phyloP scores from a whole-genome alignment of 2,888 invertebrate species.

The Stenoptilia bipunctidactyla region DNA sequence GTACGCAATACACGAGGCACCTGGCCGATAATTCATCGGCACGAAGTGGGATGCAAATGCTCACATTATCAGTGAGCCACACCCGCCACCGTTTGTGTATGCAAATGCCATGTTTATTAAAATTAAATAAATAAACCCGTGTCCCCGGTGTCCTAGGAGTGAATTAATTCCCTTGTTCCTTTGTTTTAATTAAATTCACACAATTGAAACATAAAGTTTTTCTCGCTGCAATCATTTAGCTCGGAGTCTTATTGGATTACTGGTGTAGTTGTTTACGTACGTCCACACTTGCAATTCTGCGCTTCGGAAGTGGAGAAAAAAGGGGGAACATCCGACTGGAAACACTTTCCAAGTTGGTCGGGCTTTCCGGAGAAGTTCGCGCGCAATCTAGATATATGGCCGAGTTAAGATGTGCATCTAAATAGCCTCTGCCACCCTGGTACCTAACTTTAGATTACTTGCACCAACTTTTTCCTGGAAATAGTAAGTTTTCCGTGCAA shows the following conservation, averaged over 20 bases:
- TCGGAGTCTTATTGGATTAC: conserved; percentile 36
- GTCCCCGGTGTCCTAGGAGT: conserved; percentile 18
- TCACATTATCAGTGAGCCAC: conserved; percentile 48
- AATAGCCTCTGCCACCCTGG: conserved; percentile 64
- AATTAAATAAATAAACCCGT: conserved; percentile 56
- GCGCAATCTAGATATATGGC: conserved; percentile 67
- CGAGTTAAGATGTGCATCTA: conserved; percentile 70
- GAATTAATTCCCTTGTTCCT: conserved; percentile 16
- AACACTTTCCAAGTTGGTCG: conserved; percentile 38
- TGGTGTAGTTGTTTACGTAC: conserved; percentile 9
- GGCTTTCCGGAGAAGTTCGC: conserved; percentile 33
- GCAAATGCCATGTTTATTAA: conserved; percentile 59
- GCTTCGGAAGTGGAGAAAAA: conserved; percentile 23
- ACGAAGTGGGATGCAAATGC: conserved; percentile 42
- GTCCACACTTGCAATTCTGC: conserved; percentile 37
- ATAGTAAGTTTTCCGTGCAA: conserved; percentile 39
- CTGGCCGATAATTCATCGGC: conserved; percentile 50
- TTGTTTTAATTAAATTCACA: conserved; percentile 34
- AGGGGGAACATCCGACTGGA: conserved; percentile 23
- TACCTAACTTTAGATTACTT: conserved; percentile 71
- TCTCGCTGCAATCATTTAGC: conserved; percentile 26
- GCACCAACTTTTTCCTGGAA: conserved; percentile 55
- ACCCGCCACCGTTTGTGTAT: conserved; percentile 42
- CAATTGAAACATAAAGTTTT: conserved; percentile 24
- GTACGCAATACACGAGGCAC: conserved; percentile 19